Conservation (phyloP, 2,888 invertebrate genomes). For the Pyrrhia umbra region DNA sequence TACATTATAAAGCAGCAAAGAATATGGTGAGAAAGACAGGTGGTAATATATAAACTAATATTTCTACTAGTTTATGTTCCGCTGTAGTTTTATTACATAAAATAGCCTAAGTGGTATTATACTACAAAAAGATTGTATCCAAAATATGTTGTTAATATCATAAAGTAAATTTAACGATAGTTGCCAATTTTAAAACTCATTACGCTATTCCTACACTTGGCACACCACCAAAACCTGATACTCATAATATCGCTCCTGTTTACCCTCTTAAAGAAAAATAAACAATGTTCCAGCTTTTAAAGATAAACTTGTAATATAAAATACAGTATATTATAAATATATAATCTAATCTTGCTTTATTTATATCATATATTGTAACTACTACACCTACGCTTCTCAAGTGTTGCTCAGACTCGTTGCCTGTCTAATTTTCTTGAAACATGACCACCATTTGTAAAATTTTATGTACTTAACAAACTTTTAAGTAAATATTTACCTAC, state of each 20-base stretch:
- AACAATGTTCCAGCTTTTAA: slow-evolving; percentile 39
- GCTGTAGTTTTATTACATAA: slow-evolving; percentile 1
- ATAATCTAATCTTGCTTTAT: slow-evolving; percentile 36
- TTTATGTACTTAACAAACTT: slow-evolving; percentile 2
- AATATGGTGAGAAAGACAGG: too few species aligned
- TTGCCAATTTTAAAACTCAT: slow-evolving; percentile 63
- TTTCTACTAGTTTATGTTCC: background rate
- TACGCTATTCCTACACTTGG: slow-evolving; percentile 54
- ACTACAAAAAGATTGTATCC: slow-evolving; percentile 15
- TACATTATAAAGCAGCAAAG: too few species aligned
- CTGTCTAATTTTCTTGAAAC: slow-evolving; percentile 33
- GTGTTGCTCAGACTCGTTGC: slow-evolving; percentile 4
- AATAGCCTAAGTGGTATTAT: background rate
- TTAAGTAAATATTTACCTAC: background rate
- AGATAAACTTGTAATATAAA: slow-evolving; percentile 44
- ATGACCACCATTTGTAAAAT: slow-evolving; percentile 27
- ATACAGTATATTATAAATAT: slow-evolving; percentile 35
- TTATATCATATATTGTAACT: slow-evolving; percentile 39
- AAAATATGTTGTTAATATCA: slow-evolving; percentile 39
- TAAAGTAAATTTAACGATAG: slow-evolving; percentile 49
- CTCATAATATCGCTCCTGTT: slow-evolving; percentile 40
- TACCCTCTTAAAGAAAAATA: slow-evolving; percentile 57
- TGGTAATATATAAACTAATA: background rate
- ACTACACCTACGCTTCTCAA: slow-evolving; percentile 28
- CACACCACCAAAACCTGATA: slow-evolving; percentile 54